Base-by-base conservation (phyloP, 1,140 invertebrate species). In the Marisa cornuarietis region DNA sequence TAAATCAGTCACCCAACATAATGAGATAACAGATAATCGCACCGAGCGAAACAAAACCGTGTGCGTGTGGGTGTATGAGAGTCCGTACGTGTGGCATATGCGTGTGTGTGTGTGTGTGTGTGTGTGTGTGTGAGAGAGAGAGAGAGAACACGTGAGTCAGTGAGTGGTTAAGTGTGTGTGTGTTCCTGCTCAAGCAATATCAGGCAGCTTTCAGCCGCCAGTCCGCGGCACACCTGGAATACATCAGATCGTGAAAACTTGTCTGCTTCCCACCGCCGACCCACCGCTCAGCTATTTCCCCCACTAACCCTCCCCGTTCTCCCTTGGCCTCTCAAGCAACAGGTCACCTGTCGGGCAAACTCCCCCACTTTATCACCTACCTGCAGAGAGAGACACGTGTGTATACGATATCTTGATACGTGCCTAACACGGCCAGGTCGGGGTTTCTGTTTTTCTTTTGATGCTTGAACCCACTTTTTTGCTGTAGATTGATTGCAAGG, bases 101-200 rank as follows among this genome's bases (percentile, higher is more conserved):
- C n/a, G 11, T 69, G 68, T 69, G 68, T 69, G 68, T 69, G 68
- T 69, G 68, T 69, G 68, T 9, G n/a, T n/a, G n/a, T n/a, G n/a
- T n/a, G n/a, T n/a, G n/a, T n/a, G n/a, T n/a, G n/a, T n/a, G 68
- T 8, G 68, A 26, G 68, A 26, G 68, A 16, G 68, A 26, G 68
- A 26, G 68, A 26, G 68, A 16, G 24, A 26, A 31, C 42, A 31
- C 7, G 24, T 69, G 68, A 26, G 68, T 69, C n/a, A 26, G 68
- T 69, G 68, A 26, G 68, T n/a, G n/a, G n/a, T 69, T 42, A 31
- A 26, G 68, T 71, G 31, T 71, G 69, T 71, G 69, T 71, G 69
- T 71, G 69, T 42, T 26, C 31, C 26, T 10, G 42, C 11, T n/a
- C 31, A 22, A 31, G n/a, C 18, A 49, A 31, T 31, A n/a, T 68